Base-by-base conservation (phyloP, 53 echinoderm and acorn worm species). In the Paracentrotus lividus region DNA sequence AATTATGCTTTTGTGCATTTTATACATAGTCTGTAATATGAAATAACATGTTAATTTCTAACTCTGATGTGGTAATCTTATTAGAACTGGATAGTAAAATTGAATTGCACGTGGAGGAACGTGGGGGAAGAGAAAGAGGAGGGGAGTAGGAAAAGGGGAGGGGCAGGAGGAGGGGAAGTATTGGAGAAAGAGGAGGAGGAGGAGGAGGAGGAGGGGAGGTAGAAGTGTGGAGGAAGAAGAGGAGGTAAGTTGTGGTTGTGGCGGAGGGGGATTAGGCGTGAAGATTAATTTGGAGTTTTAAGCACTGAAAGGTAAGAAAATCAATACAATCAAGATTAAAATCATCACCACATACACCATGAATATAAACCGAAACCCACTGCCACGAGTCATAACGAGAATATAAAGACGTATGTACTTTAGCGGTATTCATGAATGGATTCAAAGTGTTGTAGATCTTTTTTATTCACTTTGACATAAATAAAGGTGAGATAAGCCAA, bases 391-490 rank as follows among this genome's bases (percentile, higher is more conserved):
- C 72, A 72, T 21, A 72, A 72, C 72, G 72, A 38, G 72, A 72
- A 72, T 33, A 57, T 57, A 57, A 57, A 57, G 57, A 57, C 9
- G 57, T 72, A 72, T 72, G 72, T 72, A 72, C 72, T 72, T 72
- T 72, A 40, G 72, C 72, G 72, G 72, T 72, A 5, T 72, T 40
- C 40, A 72, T 38, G 72, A 72, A 72, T 72, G 38, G 40, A 72
- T 40, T 72, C 72, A 72, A 72, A 72, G 72, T 18, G 38, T 72
- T 40, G 16, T 36, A 40, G 18, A 40, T 38, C 40, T 72, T 72
- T 72, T 21, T 36, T 32, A 16, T 3, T 72, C 18, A 40, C 38
- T 72, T 72, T 8, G 72, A 72, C 40, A 38, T 38, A 72, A 72
- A 38, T 40, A 72, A 40, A 72, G 72, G 16, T 15, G 21, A 32